These are phyloP conservation scores for Chloroceryle aenea DNA, from an alignment of 2,113 vertebrate species.

Conservation along the genomic window DNA sequence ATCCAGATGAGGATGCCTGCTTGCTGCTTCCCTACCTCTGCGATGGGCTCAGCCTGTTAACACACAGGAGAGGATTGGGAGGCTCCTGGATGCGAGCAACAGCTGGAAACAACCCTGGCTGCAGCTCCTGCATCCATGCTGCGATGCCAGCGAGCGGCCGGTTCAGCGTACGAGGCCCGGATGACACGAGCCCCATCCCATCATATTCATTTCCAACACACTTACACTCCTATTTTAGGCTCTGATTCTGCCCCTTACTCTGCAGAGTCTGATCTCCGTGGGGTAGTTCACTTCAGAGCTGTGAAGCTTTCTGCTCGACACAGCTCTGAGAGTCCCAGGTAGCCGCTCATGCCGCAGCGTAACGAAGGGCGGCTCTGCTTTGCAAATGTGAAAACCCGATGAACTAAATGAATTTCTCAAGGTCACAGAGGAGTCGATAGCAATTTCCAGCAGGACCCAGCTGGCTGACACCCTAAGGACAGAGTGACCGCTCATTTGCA, in stretches of 20 bases:
- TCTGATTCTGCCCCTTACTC: not conserved
- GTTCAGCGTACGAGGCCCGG: too few relatives aligned
- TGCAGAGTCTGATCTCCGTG: not conserved
- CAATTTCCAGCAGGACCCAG: not conserved
- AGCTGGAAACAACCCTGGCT: too few relatives aligned
- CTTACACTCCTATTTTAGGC: not conserved
- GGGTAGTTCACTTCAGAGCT: too few relatives aligned
- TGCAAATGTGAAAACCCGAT: not conserved
- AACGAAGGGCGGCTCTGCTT: not conserved
- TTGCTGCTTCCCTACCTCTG: too few relatives aligned
- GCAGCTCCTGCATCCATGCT: too few relatives aligned
- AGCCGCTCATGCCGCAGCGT: not conserved
- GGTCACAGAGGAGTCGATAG: not conserved
- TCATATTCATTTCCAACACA: too few relatives aligned
- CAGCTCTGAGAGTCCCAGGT: not conserved
- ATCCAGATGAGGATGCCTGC: too few relatives aligned
- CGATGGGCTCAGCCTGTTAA: too few relatives aligned
- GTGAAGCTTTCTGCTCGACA: not conserved
- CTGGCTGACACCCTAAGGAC: not conserved
- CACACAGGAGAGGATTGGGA: too few relatives aligned
- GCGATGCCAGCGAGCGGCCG: too few relatives aligned
- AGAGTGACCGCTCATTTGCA: not conserved
- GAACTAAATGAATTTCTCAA: not conserved
- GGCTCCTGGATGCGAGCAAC: too few relatives aligned
- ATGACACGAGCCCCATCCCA: too few relatives aligned